A percentile compares a stretch with the other conserved stretches of the same genome.
phyloP scores from a whole-genome alignment of 2,888 invertebrate genomes.

The Oasisia sp. region DNA sequence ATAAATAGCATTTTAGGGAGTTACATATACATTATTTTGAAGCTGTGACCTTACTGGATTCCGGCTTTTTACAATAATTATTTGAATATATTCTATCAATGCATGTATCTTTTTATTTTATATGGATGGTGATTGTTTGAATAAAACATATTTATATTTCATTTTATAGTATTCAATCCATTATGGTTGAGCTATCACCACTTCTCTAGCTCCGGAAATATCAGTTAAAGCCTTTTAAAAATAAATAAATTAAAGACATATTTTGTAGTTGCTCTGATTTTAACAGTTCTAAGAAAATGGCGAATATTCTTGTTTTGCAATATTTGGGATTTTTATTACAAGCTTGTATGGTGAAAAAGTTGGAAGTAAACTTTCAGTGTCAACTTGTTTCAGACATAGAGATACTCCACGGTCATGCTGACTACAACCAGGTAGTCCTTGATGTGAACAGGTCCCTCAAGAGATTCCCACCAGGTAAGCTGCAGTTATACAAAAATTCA shows the following conservation, averaged over 20 bases:
- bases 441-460: slow-evolving; percentile 92
- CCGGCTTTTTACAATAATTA: no score
- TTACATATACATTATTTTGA: no score
- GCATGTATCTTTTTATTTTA: no score
- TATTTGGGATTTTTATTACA: background rate
- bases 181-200: background rate
- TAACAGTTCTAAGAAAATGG: background rate
- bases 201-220: background rate
- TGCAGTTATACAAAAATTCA: background rate
- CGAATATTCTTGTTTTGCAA: no score
- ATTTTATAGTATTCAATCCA: no score
- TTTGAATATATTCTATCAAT: no score
- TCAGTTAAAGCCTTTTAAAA: background rate
- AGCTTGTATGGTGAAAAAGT: background rate
- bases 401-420: slow-evolving; percentile 56
- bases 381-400: slow-evolving; percentile 47
- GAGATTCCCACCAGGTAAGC: slow-evolving; percentile 80
- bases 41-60: no score
- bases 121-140: no score
- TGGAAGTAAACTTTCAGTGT: background rate
- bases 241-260: background rate
- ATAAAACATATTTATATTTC: no score
- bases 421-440: slow-evolving; percentile 72
- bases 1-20: no score
- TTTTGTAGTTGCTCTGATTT: background rate